A percentile compares a stretch with the other conserved stretches of the same genome.
Evolutionary conservation across 2,113 vertebrate species (phyloP).

Genomic region (Balaenoptera acutorostrata): DNA sequence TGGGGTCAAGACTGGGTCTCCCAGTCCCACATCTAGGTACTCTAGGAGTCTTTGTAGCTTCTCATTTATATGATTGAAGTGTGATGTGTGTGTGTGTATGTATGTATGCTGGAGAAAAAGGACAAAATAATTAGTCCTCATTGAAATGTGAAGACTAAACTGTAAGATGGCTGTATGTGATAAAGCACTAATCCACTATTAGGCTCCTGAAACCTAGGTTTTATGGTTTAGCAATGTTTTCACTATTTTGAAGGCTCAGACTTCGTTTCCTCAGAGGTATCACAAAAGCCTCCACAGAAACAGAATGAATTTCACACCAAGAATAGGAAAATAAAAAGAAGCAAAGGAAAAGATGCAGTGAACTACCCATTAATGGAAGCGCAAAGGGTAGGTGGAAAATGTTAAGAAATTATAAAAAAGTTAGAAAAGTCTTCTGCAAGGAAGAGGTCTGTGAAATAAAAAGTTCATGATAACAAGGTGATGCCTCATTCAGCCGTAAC

Average conservation of each 20-base stretch:
- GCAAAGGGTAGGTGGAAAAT: not conserved
- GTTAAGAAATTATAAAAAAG: slow-evolving; percentile 17
- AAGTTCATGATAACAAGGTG: not conserved
- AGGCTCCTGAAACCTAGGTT: slow-evolving; percentile 22
- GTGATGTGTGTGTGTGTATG: not conserved
- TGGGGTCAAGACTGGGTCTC: not conserved
- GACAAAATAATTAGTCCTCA: not conserved
- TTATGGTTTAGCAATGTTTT: slow-evolving; percentile 48
- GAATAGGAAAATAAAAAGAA: slow-evolving; percentile 26
- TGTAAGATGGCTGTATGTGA: slow-evolving; percentile 12
- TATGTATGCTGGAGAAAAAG: not conserved
- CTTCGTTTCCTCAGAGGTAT: slow-evolving; percentile 39
- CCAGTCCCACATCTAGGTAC: not conserved
- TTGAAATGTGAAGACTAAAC: not conserved
- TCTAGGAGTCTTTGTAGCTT: not conserved
- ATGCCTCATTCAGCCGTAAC: not conserved
- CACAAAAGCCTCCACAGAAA: slow-evolving; percentile 49
- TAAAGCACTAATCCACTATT: slow-evolving; percentile 18
- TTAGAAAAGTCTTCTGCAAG: not conserved
- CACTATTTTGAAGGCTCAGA: slow-evolving; percentile 47
- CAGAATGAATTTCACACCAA: slow-evolving; percentile 34
- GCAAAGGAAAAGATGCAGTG: not conserved
- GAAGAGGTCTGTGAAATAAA: not conserved
- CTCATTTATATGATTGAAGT: not conserved
- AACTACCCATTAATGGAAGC: slow-evolving; percentile 34